Evolutionary conservation across 2,797 vertebrate genomes (phyloP).

Genomic region (Sebastes ruberrimus): DNA sequence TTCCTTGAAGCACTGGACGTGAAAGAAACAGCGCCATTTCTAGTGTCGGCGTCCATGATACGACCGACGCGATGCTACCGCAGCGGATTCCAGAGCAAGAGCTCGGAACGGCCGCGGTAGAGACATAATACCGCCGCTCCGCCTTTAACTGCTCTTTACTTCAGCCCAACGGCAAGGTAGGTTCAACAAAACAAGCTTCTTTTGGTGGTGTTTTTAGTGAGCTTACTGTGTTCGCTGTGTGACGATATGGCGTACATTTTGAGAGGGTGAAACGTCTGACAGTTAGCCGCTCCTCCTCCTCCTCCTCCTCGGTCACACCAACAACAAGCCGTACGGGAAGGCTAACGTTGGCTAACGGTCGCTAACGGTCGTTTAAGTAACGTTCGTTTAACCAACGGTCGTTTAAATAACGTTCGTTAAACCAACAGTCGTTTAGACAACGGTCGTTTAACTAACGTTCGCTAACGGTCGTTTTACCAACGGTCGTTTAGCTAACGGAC

Average conservation of each 20-base stretch:
- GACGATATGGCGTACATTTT: constrained; percentile 78
- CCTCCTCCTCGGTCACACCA: constrained; percentile 76
- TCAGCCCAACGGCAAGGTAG: constrained; percentile 79
- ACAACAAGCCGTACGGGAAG: constrained; percentile 35
- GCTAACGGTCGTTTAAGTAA: background rate
- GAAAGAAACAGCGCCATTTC: constrained; percentile 82
- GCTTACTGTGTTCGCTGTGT: constrained; percentile 33
- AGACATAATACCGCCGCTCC: constrained; percentile 81
- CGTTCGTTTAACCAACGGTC: too few relatives aligned
- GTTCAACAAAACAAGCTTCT: background rate
- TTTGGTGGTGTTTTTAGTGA: background rate
- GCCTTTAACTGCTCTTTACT: constrained; percentile 72
- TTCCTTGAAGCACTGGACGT: constrained; percentile 61
- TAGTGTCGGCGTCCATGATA: constrained; percentile 81
- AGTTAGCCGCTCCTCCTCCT: constrained; percentile 78
- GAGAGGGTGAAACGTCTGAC: constrained; percentile 69
- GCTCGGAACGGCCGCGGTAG: constrained; percentile 86
- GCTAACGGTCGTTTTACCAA: too few relatives aligned
- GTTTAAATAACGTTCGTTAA: too few relatives aligned
- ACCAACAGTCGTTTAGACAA: too few relatives aligned
- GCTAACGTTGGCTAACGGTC: constrained; percentile 42
- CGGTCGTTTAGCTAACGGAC: background rate
- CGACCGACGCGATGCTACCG: constrained; percentile 75
- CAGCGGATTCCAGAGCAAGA: constrained; percentile 85
- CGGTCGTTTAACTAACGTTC: too few relatives aligned